Evolutionary conservation across 2,888 invertebrate genomes (phyloP), one percentile per base, ranked within the genome.

Genomic region (Sympetrum striolatum): DNA sequence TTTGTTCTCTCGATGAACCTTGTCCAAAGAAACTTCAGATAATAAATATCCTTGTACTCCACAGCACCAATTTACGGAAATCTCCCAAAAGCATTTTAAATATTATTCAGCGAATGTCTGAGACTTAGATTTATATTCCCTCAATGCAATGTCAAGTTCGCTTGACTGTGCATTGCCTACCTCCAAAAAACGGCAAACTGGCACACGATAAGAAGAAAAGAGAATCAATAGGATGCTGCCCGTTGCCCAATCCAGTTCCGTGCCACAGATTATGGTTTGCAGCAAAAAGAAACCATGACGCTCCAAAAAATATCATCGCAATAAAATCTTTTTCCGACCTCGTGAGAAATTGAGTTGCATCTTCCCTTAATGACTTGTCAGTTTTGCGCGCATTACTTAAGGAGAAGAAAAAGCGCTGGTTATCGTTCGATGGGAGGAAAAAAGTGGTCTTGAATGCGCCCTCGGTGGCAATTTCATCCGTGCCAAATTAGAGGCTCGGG

Each of bases 391-490:
- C 39, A 86, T 86, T 86, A 86, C 86, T 25, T 60, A 60, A 86
- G 31, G 73, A 73, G n/a, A 14, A 64, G n/a, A 73, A 73, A 73
- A 73, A 31, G 31, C 60, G 86, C 58, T 58, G 35, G 86, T 60
- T 86, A 60, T 86, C 60, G 39, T 22, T 64, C 35, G 22, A 35
- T n/a, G 25, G 82, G 18, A 82, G 35, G 35, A 15, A 25, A 53
- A 31, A 25, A 58, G 39, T 31, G 12, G 22, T 37, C 60, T 64
- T 86, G 35, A 86, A 86, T 18, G 18, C 53, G 58, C 44, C 1
- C 82, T 22, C 22, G 37, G 86, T 86, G 86, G 60, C 86, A 86
- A 86, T 86, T 86, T 86, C 86, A n/a, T 86, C 37, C 86, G 86
- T 86, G 60, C 86, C 86, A 64, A 86, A 86, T 86, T 35, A 73